Base-by-base conservation (phyloP, 2,888 invertebrate genomes). In the Acheta domesticus region DNA sequence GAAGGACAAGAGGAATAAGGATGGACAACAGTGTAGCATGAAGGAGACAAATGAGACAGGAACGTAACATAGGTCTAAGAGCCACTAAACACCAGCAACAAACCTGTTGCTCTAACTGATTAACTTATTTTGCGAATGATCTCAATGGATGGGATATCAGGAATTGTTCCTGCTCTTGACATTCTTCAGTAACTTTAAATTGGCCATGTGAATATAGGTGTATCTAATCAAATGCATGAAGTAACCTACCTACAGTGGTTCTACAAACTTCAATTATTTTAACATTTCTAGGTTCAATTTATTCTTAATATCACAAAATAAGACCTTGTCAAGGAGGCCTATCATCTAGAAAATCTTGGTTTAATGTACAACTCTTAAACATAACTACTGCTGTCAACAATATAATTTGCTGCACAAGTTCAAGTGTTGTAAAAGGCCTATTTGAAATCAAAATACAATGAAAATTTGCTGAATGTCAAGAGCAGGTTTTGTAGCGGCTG, bases 1-100 rank as follows among this genome's bases (percentile, higher is more conserved):
- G 49, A 77, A 50, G 48, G 36, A 36, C 11, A 50, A 79, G 80
- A 79, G 76, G 50, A 20, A n/a, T 36, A 77, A 78, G 80, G 75
- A 73, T 62, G 62, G 20, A 20, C 20, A 23, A 49, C 48, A 23
- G 48, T 48, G 49, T 16, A 14, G 77, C 16, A 78, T 12, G 19
- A 78, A n/a, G n/a, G 23, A n/a, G n/a, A 74, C 21, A 36, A 74
- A 11, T 21, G 23, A 21, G 36, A 21, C 74, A 48, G 16, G 74
- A 4, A 74, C 14, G 76, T 76, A 36, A 62, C 62, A 62, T 19
- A 62, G 14, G 62, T 14, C 62, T 16, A 62, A 23, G 14, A 62
- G 36, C 48, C n/a, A 16, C 23, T 76, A 76, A 14, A 76, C 36
- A 20, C 20, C 48, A 48, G 48, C 16, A 76, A 14, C 62, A 19